Evolutionary conservation across 2,888 invertebrate species (phyloP), one percentile per base, ranked within the genome.

Genomic region (Nemoura dubitans): DNA sequence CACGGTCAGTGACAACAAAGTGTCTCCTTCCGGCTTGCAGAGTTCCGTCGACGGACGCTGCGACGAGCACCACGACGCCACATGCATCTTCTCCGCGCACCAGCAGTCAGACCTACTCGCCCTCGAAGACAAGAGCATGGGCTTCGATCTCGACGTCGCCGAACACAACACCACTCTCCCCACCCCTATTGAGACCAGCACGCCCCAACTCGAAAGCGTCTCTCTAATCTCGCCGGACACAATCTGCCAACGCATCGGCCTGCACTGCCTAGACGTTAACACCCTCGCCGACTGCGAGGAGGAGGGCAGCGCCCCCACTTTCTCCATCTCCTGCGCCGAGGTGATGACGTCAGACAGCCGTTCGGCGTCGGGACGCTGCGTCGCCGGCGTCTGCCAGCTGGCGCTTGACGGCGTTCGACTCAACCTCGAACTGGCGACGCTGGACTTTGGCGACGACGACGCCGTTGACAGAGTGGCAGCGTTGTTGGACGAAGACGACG

Each of bases 211-310:
- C 36, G 36, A 36, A 36, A 36, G 36, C 36, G 36, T 36, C 36
- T 36, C 36, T 10, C 76, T 76, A 2, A 25, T 26, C 76, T 25
- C 21, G 2, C n/a, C 21, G 5, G 76, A 80, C 80, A 80, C 76
- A 21, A 3, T 76, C 21, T 84, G 84, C 76, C 43, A 28, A 10
- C 26, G 26, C 25, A 16, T 59, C 16, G 84, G 84, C 0, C 84
- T 84, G 3, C 84, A 84, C 27, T 84, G 84, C 76, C n/a, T 59
- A 16, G 76, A 84, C 84, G 59, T 7, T 28, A 27, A 59, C 28
- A 84, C 84, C 76, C 59, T 84, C 76, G 59, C 59, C 59, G 84
- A 84, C 84, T 84, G 84, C n/a, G 59, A 59, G 26, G 84, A 59
- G 10, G 81, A 77, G 85, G 77, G 76, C 85, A 76, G 42, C 29